These are phyloP conservation scores for Drosophila takahashii DNA, from an alignment of 1,140 invertebrate genomes.

Conservation along the genomic window DNA sequence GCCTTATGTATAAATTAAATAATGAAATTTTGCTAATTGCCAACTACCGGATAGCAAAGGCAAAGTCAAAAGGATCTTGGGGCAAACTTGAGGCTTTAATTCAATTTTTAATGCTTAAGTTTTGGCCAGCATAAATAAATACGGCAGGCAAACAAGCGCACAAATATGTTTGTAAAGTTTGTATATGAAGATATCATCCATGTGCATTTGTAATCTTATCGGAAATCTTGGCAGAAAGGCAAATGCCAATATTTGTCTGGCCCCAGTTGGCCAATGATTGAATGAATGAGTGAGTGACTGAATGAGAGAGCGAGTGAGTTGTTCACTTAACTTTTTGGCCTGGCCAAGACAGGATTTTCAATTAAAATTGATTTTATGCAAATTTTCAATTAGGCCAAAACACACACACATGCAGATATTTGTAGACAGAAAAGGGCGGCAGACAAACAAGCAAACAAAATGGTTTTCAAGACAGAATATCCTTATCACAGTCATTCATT, in stretches of 20 bases:
- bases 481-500: constrained; percentile 30
- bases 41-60: constrained; percentile 14
- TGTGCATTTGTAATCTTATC: constrained; percentile 38
- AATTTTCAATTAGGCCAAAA: constrained; percentile 82
- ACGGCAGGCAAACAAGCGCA: constrained; percentile 17
- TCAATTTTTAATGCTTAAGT: constrained; percentile 79
- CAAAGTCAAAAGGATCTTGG: constrained; percentile 41
- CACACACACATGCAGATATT: constrained; percentile 32
- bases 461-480: constrained; percentile 27
- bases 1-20: constrained; percentile 65
- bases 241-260: constrained; percentile 74
- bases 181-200: neutral
- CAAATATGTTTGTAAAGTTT: neutral
- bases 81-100: constrained; percentile 62
- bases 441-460: constrained; percentile 49
- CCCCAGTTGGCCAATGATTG: constrained; percentile 37
- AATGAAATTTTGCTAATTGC: constrained; percentile 77
- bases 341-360: constrained; percentile 75
- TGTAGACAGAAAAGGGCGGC: constrained; percentile 10
- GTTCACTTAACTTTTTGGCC: constrained; percentile 73
- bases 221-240: constrained; percentile 60
- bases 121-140: constrained; percentile 69
- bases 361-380: constrained; percentile 83
- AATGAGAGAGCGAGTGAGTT: constrained; percentile 32
- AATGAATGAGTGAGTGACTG: constrained; percentile 28